Conservation (phyloP, 2,888 invertebrate genomes). For the Hirtodrosophila cameraria region DNA sequence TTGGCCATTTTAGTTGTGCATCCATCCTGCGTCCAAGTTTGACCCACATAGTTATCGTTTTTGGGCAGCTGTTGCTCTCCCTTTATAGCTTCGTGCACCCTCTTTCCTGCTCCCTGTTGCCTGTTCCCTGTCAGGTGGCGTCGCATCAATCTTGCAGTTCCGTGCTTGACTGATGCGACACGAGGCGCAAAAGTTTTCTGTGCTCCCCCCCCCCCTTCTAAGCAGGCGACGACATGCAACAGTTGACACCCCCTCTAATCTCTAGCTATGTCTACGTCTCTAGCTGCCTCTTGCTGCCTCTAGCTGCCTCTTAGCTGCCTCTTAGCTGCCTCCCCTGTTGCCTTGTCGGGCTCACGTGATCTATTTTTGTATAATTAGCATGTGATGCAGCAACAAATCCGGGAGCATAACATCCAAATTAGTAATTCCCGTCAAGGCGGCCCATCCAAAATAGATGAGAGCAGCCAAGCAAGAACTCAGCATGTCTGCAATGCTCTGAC, state of each 20-base stretch:
- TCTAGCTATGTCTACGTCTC: background rate
- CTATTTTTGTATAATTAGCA: constrained; percentile 66
- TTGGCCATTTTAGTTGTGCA: constrained; percentile 53
- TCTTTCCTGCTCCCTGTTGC: constrained; percentile 15
- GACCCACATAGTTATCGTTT: constrained; percentile 51
- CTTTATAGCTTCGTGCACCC: too few species aligned
- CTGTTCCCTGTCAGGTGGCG: constrained; percentile 57
- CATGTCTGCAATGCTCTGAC: constrained; percentile 53
- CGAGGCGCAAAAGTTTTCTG: constrained; percentile 55
- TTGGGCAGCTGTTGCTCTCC: constrained; percentile 52
- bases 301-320: background rate
- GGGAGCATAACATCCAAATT: constrained; percentile 66
- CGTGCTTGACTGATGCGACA: constrained; percentile 59
- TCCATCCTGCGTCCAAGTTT: constrained; percentile 36
- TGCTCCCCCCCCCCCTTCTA: constrained; percentile 21
- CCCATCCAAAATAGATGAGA: constrained; percentile 45
- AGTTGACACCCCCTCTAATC: constrained; percentile 51
- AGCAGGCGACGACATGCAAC: constrained; percentile 66
- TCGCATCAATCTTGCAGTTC: constrained; percentile 68
- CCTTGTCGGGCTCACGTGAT: constrained; percentile 49
- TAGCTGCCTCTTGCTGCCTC: background rate
- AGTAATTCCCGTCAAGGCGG: constrained; percentile 55
- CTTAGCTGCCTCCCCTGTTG: background rate
- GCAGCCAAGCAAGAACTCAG: constrained; percentile 43
- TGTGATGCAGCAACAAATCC: constrained; percentile 64